These are phyloP conservation scores for Nemotelus pantherinus DNA, from an alignment of 2,888 invertebrate species.

Conservation along the genomic window DNA sequence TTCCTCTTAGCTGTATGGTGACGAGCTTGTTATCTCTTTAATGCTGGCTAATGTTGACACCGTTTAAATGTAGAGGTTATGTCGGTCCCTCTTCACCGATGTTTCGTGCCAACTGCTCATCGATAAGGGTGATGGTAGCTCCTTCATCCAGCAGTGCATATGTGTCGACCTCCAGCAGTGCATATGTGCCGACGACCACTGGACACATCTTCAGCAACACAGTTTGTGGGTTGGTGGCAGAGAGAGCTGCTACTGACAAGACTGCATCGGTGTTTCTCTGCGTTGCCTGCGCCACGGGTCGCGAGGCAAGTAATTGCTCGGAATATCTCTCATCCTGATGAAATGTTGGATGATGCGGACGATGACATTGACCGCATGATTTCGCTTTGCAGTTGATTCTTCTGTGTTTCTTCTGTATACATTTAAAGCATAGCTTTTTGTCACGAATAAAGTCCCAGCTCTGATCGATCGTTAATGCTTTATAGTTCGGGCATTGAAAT, in stretches of 20 bases:
- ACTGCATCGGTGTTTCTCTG: conserved; percentile 1
- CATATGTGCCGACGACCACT: not conserved
- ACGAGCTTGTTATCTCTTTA: not conserved
- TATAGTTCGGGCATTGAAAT: conserved; percentile 8
- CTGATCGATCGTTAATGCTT: conserved; percentile 6
- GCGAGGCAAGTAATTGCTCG: not conserved
- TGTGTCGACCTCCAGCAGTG: not conserved
- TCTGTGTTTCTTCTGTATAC: conserved; percentile 12
- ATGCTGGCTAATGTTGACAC: not conserved
- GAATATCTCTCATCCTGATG: conserved; percentile 8
- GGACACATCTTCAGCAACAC: conserved; percentile 10
- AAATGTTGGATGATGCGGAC: conserved; percentile 4
- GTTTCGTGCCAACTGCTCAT: conserved; percentile 4
- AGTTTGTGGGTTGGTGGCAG: conserved; percentile 7
- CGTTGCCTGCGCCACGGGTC: not conserved
- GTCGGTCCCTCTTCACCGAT: conserved; percentile 6
- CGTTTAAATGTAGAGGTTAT: conserved; percentile 2
- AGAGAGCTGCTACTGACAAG: not conserved
- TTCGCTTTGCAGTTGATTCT: conserved; percentile 5
- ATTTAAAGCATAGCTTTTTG: conserved; percentile 17
- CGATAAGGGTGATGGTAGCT: conserved; percentile 7
- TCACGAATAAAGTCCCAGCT: not conserved
- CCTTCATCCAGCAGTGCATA: conserved; percentile 14
- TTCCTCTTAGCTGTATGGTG: not conserved
- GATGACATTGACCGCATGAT: not conserved